These are phyloP conservation scores for Diogma glabrata DNA, from an alignment of 2,888 invertebrate species.

Conservation along the genomic window DNA sequence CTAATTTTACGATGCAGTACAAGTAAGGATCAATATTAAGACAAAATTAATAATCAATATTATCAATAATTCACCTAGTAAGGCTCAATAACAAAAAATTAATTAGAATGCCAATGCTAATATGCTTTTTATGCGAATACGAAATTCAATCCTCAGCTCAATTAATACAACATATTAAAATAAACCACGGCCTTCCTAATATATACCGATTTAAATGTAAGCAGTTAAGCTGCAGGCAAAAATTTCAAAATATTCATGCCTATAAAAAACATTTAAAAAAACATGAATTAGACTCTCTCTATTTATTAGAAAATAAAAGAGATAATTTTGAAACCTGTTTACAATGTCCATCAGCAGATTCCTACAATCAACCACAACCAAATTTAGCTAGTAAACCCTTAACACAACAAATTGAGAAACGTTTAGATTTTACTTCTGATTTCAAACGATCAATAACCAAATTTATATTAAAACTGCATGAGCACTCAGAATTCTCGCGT, in stretches of 20 bases:
- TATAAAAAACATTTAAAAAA: slow-evolving; percentile 6
- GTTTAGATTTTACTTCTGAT: not conserved
- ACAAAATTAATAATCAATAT: too few relatives aligned
- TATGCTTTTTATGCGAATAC: not conserved
- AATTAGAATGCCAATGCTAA: not conserved
- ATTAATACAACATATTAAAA: not conserved
- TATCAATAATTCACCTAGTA: too few relatives aligned
- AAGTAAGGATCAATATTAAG: too few relatives aligned
- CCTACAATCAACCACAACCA: not conserved
- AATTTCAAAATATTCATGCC: not conserved
- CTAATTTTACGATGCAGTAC: too few relatives aligned
- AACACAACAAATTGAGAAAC: not conserved
- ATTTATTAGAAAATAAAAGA: not conserved
- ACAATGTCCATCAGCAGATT: not conserved
- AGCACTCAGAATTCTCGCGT: not conserved
- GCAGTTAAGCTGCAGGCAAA: not conserved
- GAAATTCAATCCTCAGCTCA: not conserved
- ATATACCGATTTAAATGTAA: slow-evolving; percentile 3
- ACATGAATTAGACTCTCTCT: not conserved
- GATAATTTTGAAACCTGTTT: too few relatives aligned
- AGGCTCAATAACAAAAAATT: not conserved
- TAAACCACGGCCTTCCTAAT: not conserved
- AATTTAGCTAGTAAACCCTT: not conserved
- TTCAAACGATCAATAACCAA: not conserved
- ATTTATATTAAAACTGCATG: not conserved